These are phyloP conservation scores for Cyprinodon diabolis DNA, from an alignment of 2,797 vertebrate species.

Conservation along the genomic window DNA sequence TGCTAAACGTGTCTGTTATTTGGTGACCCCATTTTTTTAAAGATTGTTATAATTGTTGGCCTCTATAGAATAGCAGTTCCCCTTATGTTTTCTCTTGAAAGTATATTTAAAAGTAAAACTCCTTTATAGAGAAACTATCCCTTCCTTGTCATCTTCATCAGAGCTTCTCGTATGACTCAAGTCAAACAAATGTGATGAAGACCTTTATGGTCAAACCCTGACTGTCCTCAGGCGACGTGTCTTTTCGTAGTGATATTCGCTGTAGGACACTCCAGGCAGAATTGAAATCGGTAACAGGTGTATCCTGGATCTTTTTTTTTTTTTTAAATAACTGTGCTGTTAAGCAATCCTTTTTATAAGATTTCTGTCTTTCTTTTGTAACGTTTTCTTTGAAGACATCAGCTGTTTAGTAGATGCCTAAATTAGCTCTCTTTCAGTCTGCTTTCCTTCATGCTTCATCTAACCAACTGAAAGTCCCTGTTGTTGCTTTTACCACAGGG, in stretches of 20 bases:
- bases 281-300: constrained; percentile 17
- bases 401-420: constrained; percentile 30
- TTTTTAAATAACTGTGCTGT: constrained; percentile 9
- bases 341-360: constrained; percentile 45
- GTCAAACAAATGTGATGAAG: background rate
- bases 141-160: background rate
- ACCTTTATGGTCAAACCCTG: background rate
- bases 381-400: constrained; percentile 34
- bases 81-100: background rate
- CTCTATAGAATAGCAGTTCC: too few species aligned
- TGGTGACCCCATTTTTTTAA: too few species aligned
- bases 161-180: too few species aligned
- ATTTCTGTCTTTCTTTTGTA: constrained; percentile 18
- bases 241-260: background rate
- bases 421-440: background rate
- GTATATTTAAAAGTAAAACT: constrained; percentile 6
- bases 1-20: too few species aligned
- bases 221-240: constrained; percentile 8
- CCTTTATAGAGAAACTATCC: constrained; percentile 21
- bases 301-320: constrained; percentile 10
- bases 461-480: background rate
- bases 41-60: too few species aligned
- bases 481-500: background rate
- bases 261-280: background rate
- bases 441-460: background rate